A percentile compares a stretch with the other conserved stretches of the same genome.
Conservation (phyloP, 2,113 vertebrate genomes). For the Chauna torquata region DNA sequence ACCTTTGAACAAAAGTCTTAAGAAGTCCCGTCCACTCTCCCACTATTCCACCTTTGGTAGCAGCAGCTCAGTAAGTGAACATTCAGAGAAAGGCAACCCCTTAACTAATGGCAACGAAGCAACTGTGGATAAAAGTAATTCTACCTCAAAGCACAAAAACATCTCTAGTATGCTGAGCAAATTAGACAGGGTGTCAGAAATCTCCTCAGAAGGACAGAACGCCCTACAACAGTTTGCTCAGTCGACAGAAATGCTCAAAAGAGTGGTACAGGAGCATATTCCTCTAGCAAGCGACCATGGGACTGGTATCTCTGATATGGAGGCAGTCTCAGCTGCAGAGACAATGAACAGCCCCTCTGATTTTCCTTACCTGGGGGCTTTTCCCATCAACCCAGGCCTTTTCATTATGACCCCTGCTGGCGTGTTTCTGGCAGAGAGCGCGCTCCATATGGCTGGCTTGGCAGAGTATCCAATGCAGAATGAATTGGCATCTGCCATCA, state of each 20-base stretch:
- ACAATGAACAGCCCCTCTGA: conserved; percentile 92
- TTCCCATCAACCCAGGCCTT: conserved; percentile 98
- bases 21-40: conserved; percentile 93
- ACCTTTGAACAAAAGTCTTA: conserved; percentile 97
- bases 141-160: conserved; percentile 87
- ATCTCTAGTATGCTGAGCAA: conserved; percentile 87
- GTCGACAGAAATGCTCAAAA: conserved; percentile 94
- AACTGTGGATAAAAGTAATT: conserved; percentile 85
- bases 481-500: conserved; percentile 97
- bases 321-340: conserved; percentile 91
- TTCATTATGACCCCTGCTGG: conserved; percentile 99
- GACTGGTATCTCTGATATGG: conserved; percentile 89
- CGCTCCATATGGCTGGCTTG: conserved; percentile 97
- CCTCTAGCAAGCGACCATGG: conserved; percentile 89
- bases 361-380: conserved; percentile 96
- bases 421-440: conserved; percentile 97
- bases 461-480: conserved; percentile 97
- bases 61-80: conserved; percentile 86
- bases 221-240: conserved; percentile 97
- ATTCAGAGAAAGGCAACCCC: conserved; percentile 80
- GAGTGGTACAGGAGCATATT: conserved; percentile 97
- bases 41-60: conserved; percentile 92
- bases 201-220: conserved; percentile 93
- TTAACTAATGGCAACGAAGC: conserved; percentile 80
- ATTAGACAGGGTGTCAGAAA: conserved; percentile 91